Evolutionary conservation across 1,140 invertebrate genomes (phyloP).

Genomic region (Pomacea maculata): DNA sequence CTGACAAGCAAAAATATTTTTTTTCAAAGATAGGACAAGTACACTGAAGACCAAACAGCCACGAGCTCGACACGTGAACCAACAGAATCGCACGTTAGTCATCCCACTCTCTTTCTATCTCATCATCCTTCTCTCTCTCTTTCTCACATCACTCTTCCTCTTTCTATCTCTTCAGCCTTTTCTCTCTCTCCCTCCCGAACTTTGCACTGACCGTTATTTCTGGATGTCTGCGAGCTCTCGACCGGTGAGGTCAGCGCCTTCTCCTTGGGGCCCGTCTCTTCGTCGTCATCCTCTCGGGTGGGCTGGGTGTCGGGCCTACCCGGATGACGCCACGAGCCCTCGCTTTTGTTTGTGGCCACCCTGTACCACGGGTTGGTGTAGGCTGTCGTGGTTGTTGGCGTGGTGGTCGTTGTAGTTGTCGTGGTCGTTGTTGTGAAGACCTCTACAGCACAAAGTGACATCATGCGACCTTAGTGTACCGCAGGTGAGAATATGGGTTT

Average conservation of each 20-base stretch:
- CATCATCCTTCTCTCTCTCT: background rate
- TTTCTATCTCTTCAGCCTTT: background rate
- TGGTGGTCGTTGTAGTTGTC: slow-evolving; percentile 11
- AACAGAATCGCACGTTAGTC: no score
- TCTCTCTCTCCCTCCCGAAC: background rate
- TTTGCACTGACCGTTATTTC: background rate
- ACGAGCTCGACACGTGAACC: no score
- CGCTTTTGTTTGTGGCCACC: background rate
- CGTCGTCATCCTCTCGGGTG: background rate
- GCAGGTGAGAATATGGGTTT: background rate
- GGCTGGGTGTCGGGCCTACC: background rate
- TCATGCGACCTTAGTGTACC: background rate
- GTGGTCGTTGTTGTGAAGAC: slow-evolving; percentile 19
- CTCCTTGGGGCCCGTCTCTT: background rate
- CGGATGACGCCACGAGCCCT: background rate
- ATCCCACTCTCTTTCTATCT: background rate
- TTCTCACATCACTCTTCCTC: no score
- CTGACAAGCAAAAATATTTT: no score
- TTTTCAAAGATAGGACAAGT: no score
- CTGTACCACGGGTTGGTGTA: background rate
- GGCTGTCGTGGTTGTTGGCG: background rate
- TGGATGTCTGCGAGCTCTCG: background rate
- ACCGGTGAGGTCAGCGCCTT: background rate
- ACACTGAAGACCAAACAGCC: no score
- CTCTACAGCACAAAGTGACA: slow-evolving; percentile 6